phyloP scores from a whole-genome alignment of 2,888 invertebrate species.

The Pachydiplax longipennis region DNA sequence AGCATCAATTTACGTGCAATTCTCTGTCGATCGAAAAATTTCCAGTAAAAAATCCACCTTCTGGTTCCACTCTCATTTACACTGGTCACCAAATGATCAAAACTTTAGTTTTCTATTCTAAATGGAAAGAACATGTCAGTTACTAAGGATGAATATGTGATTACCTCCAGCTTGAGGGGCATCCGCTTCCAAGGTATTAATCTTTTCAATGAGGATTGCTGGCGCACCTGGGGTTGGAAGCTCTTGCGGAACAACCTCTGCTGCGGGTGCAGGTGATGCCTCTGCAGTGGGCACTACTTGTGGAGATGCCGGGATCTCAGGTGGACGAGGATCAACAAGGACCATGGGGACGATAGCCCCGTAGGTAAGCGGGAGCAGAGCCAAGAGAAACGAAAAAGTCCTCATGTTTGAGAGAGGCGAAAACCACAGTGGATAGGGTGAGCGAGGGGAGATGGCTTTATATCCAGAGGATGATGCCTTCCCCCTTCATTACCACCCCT shows the following conservation, averaged over 20 bases:
- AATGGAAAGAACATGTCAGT: neutral
- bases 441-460: neutral
- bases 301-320: neutral
- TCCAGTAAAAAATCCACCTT: no score
- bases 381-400: neutral
- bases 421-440: neutral
- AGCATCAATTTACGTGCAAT: no score
- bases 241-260: no score
- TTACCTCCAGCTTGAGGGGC: neutral
- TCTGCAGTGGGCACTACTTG: neutral
- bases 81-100: no score
- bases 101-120: no score
- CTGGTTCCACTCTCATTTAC: no score
- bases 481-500: neutral
- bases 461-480: neutral
- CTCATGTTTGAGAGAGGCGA: neutral
- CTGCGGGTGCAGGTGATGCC: neutral
- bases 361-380: neutral
- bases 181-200: neutral
- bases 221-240: neutral
- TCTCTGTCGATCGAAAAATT: no score
- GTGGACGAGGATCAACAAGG: no score
- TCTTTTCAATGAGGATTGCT: neutral
- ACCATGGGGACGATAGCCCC: no score
- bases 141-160: neutral